Conservation (phyloP, 2,797 vertebrate genomes). For the Ispidina lecontei region DNA sequence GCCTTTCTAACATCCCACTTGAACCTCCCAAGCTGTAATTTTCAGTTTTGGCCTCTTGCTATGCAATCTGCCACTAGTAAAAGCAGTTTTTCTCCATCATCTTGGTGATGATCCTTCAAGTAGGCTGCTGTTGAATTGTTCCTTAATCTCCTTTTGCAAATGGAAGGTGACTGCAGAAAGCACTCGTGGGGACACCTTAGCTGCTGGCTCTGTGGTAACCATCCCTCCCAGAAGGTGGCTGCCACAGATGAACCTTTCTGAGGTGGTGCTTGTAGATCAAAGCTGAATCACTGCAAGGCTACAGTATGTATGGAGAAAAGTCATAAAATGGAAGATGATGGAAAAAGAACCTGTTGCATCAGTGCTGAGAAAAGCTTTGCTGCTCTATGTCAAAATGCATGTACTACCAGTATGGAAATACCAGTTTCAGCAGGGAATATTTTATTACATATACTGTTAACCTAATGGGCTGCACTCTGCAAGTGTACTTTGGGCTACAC, state of each 20-base stretch:
- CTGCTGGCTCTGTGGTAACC: background rate
- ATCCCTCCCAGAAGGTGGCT: background rate
- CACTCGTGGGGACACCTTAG: accelerated
- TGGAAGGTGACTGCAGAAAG: background rate
- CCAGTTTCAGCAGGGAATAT: background rate
- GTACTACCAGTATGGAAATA: background rate
- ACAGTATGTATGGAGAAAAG: background rate
- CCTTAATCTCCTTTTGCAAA: background rate
- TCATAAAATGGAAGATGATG: background rate
- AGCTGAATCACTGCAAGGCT: background rate
- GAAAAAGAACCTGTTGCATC: background rate
- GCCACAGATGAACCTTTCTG: background rate
- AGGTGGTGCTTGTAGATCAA: background rate
- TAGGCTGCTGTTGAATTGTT: background rate
- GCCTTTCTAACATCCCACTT: background rate
- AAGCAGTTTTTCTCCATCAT: background rate
- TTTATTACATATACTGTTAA: background rate
- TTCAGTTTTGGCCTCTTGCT: background rate
- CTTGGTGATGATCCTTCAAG: background rate
- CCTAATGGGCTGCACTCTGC: background rate
- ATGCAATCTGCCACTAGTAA: background rate
- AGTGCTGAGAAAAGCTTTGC: background rate
- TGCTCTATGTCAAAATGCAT: background rate
- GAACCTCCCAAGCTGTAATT: background rate
- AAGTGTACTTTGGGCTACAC: background rate